phyloP scores from a whole-genome alignment of 2,113 vertebrate species.

The Nestor notabilis region DNA sequence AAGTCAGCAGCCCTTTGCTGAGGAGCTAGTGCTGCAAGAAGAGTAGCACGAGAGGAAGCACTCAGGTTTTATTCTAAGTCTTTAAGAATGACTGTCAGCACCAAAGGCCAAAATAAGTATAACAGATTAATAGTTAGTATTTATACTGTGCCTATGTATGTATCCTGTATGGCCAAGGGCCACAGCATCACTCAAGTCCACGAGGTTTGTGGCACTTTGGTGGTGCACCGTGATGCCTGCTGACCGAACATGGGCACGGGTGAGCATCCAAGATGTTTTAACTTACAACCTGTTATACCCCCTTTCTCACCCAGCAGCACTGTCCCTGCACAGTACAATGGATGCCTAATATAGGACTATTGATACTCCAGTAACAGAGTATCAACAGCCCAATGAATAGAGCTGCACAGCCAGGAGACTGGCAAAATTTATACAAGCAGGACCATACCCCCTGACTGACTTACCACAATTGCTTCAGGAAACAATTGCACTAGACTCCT shows the following conservation, averaged over 20 bases:
- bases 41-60: not conserved
- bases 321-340: not conserved
- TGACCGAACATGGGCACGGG: not conserved
- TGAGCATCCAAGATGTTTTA: fast-evolving
- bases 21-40: not conserved
- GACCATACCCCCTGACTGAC: not conserved
- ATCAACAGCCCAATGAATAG: not conserved
- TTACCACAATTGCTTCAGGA: not conserved
- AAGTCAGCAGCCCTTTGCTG: not conserved
- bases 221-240: fast-evolving
- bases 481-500: not conserved
- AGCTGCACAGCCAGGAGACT: not conserved
- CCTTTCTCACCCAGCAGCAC: not conserved
- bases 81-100: not conserved
- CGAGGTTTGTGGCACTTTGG: not conserved
- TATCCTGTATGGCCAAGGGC: not conserved
- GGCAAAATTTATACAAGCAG: not conserved
- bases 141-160: not conserved
- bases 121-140: not conserved
- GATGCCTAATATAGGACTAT: not conserved
- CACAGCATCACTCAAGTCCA: not conserved
- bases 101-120: not conserved
- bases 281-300: not conserved
- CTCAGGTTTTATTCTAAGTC: not conserved
- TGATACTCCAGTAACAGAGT: not conserved